These are phyloP conservation scores for Lycorma delicatula DNA, from an alignment of 1,140 invertebrate species.

Conservation along the genomic window DNA sequence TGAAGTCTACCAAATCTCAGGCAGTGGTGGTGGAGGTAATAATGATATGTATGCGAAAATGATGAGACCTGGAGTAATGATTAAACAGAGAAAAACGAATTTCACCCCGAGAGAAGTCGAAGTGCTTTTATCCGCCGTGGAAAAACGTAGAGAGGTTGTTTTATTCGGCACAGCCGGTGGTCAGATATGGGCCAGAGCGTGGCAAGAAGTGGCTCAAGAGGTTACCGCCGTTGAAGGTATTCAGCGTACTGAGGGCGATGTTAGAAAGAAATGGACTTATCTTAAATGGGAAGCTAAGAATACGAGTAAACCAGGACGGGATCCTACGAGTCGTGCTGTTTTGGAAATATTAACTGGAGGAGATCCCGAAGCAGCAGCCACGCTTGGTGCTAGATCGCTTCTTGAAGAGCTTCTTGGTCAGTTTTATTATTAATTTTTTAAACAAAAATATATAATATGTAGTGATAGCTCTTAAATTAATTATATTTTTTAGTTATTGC, in stretches of 20 bases:
- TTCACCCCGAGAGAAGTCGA: constrained; percentile 29
- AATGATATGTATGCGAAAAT: not conserved
- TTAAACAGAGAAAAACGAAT: constrained; percentile 29
- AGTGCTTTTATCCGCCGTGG: constrained; percentile 22
- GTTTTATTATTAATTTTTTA: constrained; percentile 5
- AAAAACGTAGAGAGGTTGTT: constrained; percentile 22
- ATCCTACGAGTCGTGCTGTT: constrained; percentile 25
- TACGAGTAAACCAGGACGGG: constrained; percentile 27
- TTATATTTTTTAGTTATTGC: no score
- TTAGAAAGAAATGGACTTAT: constrained; percentile 31
- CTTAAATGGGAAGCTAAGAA: constrained; percentile 32
- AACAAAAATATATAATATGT: no score
- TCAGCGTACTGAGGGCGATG: constrained; percentile 25
- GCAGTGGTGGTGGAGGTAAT: not conserved
- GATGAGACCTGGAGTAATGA: constrained; percentile 4
- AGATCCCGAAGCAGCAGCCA: constrained; percentile 9
- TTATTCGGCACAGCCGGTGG: constrained; percentile 29
- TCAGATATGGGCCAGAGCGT: constrained; percentile 26
- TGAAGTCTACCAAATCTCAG: not conserved
- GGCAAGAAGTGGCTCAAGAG: constrained; percentile 26
- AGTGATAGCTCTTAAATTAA: no score
- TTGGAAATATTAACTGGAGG: constrained; percentile 26
- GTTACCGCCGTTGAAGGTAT: constrained; percentile 29
- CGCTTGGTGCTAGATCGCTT: constrained; percentile 15
- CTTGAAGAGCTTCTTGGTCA: constrained; percentile 22